phyloP scores from a whole-genome alignment of 2,888 invertebrate genomes.

The Glaucopsyche alexis region DNA sequence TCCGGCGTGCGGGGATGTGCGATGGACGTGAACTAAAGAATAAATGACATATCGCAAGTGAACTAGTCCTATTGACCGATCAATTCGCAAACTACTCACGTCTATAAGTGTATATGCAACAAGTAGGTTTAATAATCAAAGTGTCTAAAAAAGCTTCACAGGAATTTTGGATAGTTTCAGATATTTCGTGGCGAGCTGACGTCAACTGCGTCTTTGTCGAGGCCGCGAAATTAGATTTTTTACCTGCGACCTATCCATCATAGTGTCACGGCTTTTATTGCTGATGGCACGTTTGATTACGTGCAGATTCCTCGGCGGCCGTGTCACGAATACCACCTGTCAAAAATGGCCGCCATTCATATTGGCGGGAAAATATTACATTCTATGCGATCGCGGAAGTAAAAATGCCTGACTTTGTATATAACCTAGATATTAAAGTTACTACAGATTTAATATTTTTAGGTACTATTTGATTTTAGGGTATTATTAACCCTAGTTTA shows the following conservation, averaged over 20 bases:
- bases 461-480: too few relatives aligned
- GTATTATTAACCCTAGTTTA: too few relatives aligned
- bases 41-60: too few relatives aligned
- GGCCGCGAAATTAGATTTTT: conserved; percentile 26
- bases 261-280: conserved; percentile 25
- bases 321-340: conserved; percentile 22
- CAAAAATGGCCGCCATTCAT: conserved; percentile 18
- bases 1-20: too few relatives aligned
- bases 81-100: too few relatives aligned
- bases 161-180: neutral
- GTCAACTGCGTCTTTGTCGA: neutral
- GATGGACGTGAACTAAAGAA: too few relatives aligned
- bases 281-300: conserved; percentile 25
- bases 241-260: conserved; percentile 29
- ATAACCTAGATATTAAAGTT: neutral
- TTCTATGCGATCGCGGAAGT: neutral
- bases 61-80: too few relatives aligned
- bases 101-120: too few relatives aligned
- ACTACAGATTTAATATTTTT: too few relatives aligned
- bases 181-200: conserved; percentile 4
- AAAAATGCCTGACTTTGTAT: conserved; percentile 1
- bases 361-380: conserved; percentile 20
- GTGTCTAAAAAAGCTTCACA: too few relatives aligned
- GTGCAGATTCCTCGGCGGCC: conserved; percentile 23
- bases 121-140: too few relatives aligned